phyloP scores from a whole-genome alignment of 1,140 invertebrate species.

The Doryteuthis pealeii region DNA sequence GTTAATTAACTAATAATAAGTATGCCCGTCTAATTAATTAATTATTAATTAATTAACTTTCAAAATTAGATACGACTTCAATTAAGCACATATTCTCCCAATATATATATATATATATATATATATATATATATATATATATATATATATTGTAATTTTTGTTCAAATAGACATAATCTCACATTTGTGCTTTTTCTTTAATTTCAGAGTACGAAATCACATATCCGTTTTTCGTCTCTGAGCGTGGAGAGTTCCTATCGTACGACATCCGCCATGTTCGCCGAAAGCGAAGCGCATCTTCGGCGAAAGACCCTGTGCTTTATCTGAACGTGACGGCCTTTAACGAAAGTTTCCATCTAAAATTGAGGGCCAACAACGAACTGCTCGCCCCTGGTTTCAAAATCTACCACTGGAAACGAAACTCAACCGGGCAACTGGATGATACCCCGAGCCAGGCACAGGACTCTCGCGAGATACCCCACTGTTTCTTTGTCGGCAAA shows the following conservation, averaged over 20 bases:
- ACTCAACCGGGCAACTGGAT: background rate
- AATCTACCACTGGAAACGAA: slow-evolving; percentile 29
- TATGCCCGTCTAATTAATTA: too few species aligned
- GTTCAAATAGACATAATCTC: background rate
- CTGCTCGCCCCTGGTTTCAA: slow-evolving; percentile 40
- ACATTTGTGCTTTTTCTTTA: slow-evolving; percentile 7
- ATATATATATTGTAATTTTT: background rate
- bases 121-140: background rate
- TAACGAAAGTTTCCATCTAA: slow-evolving; percentile 33
- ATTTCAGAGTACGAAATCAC: slow-evolving; percentile 33
- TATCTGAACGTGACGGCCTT: slow-evolving; percentile 33
- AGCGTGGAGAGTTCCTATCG: slow-evolving; percentile 21
- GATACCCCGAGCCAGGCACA: background rate
- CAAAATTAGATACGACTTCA: too few species aligned
- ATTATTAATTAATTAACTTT: too few species aligned
- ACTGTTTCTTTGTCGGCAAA: slow-evolving; percentile 18
- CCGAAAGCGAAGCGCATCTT: background rate
- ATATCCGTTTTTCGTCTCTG: slow-evolving; percentile 25
- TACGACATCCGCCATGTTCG: slow-evolving; percentile 16
- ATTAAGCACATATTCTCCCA: too few species aligned
- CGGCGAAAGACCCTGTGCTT: slow-evolving; percentile 11
- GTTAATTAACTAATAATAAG: too few species aligned
- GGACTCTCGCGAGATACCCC: background rate
- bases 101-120: background rate
- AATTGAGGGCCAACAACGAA: slow-evolving; percentile 30